Conservation (phyloP, 2,888 invertebrate species). For the Megaustenia siamemsis region DNA sequence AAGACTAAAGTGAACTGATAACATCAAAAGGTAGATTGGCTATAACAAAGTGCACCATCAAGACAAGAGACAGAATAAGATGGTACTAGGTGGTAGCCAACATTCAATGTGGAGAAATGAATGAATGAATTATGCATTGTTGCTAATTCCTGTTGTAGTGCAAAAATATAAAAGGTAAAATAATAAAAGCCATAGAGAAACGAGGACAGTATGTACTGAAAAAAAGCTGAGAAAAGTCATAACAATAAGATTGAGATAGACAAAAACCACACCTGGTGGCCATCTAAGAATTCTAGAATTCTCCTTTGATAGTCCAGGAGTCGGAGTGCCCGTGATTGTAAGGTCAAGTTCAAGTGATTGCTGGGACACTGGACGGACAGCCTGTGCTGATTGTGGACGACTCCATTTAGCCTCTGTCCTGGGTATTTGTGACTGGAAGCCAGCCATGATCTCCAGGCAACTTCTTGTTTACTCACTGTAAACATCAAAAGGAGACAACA, state of each 20-base stretch:
- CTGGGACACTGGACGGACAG: constrained; percentile 17
- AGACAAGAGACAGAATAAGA: too few relatives aligned
- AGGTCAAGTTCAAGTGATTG: constrained; percentile 44
- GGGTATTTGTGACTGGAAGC: background rate
- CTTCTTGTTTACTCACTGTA: background rate
- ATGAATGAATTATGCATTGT: too few relatives aligned
- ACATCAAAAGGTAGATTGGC: too few relatives aligned
- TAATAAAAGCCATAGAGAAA: too few relatives aligned
- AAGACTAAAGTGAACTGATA: too few relatives aligned
- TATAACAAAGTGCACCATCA: too few relatives aligned
- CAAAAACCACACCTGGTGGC: constrained; percentile 36
- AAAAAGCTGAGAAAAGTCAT: background rate
- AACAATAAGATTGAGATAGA: background rate
- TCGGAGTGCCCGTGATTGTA: constrained; percentile 40
- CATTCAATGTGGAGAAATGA: too few relatives aligned
- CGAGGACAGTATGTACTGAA: too few relatives aligned
- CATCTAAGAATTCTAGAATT: constrained; percentile 30
- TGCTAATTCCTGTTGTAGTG: too few relatives aligned
- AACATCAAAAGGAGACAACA: background rate
- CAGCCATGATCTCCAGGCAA: constrained; percentile 24
- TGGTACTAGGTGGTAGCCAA: too few relatives aligned
- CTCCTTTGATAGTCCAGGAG: constrained; percentile 20
- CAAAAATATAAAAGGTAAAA: too few relatives aligned
- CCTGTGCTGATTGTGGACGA: constrained; percentile 36
- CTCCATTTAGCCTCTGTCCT: constrained; percentile 49